These are phyloP conservation scores for Sebastes miniatus DNA, from an alignment of 2,797 vertebrate species.

Conservation along the genomic window DNA sequence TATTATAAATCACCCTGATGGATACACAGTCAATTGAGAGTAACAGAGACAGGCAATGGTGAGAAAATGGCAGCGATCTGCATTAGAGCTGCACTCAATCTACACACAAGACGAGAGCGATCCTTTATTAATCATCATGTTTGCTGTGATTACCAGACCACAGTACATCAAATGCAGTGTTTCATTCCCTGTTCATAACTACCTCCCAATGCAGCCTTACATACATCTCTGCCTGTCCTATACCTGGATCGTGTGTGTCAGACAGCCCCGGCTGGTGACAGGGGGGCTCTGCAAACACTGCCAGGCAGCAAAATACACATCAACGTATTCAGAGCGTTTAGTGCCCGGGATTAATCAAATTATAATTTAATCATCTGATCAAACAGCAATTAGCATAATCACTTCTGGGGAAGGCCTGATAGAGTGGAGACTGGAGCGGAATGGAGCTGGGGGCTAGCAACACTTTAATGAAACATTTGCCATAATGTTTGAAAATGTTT, in stretches of 20 bases:
- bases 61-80: constrained; percentile 68
- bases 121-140: constrained; percentile 65
- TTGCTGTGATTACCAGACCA: constrained; percentile 48
- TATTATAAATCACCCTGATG: constrained; percentile 76
- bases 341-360: constrained; percentile 91
- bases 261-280: constrained; percentile 30
- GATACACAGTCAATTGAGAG: constrained; percentile 69
- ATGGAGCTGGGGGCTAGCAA: constrained; percentile 68
- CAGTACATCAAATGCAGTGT: constrained; percentile 30
- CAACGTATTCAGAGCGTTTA: constrained; percentile 83
- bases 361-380: constrained; percentile 98
- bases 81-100: constrained; percentile 68
- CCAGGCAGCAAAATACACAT: constrained; percentile 71
- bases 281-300: constrained; percentile 60
- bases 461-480: constrained; percentile 79
- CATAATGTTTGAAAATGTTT: constrained; percentile 79
- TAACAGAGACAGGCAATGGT: constrained; percentile 55
- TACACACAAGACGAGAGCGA: constrained; percentile 36
- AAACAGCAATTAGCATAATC: constrained; percentile 96
- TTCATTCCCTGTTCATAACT: constrained; percentile 21
- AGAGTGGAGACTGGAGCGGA: constrained; percentile 79
- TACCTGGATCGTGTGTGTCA: constrained; percentile 26
- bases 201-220: neutral
- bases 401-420: constrained; percentile 90
- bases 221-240: constrained; percentile 10